Percentiles rank a stretch among this genome's conserved stretches.
phyloP scores from a whole-genome alignment of 1,140 invertebrate genomes.

The Panagrolaimus sp. region DNA sequence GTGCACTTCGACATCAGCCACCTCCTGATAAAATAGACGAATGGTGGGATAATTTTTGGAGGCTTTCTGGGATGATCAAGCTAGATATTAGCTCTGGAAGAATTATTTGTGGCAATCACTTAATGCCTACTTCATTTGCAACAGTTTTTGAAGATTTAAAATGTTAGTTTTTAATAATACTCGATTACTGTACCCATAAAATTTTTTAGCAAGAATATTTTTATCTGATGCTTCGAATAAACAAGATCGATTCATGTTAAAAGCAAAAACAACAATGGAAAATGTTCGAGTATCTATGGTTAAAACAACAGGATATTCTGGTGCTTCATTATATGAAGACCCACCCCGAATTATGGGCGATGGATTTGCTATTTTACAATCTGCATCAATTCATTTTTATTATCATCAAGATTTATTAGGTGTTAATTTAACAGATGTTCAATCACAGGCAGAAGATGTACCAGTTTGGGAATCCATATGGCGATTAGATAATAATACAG shows the following conservation, averaged over 20 bases:
- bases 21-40: conserved; percentile 27
- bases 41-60: conserved; percentile 72
- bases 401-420: conserved; percentile 54
- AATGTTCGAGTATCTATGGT: conserved; percentile 71
- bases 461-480: conserved; percentile 52
- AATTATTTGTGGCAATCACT: conserved; percentile 88
- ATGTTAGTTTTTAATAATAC: conserved; percentile 33
- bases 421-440: conserved; percentile 26
- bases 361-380: conserved; percentile 91
- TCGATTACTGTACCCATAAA: neutral
- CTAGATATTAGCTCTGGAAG: conserved; percentile 81
- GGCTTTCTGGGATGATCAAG: conserved; percentile 93
- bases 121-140: conserved; percentile 84
- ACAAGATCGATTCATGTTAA: conserved; percentile 93
- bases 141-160: conserved; percentile 72
- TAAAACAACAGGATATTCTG: conserved; percentile 62
- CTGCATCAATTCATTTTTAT: conserved; percentile 67
- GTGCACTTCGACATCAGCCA: conserved; percentile 24
- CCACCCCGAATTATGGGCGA: conserved; percentile 94
- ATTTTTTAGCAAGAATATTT: conserved; percentile 46
- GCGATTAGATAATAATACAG: conserved; percentile 76
- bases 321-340: conserved; percentile 87
- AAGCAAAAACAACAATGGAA: conserved; percentile 85
- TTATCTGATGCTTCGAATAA: conserved; percentile 78
- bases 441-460: conserved; percentile 24